Conservation (phyloP, 2,113 vertebrate genomes). For the Nerophis lumbriciformis region DNA sequence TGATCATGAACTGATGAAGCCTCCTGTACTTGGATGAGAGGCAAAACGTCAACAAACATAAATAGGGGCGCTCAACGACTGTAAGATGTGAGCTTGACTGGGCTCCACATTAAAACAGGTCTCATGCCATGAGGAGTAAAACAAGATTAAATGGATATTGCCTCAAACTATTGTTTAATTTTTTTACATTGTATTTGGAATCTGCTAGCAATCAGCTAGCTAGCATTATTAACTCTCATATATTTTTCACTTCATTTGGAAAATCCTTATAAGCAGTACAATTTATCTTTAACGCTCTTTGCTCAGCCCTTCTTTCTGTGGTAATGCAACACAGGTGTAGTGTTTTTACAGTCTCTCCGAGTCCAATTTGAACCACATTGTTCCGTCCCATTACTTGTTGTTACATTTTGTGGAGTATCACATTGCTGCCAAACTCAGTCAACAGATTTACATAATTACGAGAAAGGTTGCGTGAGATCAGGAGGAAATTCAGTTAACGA, state of each 20-base stretch:
- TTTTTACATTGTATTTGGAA: too few species aligned
- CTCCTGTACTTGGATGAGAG: too few species aligned
- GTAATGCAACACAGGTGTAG: slow-evolving; percentile 72
- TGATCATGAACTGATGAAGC: too few species aligned
- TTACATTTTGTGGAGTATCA: slow-evolving; percentile 63
- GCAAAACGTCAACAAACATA: too few species aligned
- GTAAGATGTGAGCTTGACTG: too few species aligned
- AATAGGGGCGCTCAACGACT: too few species aligned
- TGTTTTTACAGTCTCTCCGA: slow-evolving; percentile 18
- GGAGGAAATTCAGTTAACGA: slow-evolving; percentile 70
- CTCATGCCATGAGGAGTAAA: too few species aligned
- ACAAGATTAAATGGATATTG: too few species aligned
- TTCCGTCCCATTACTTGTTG: slow-evolving; percentile 53
- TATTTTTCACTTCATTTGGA: slow-evolving; percentile 46
- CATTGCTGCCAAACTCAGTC: slow-evolving; percentile 63
- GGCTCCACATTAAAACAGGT: too few species aligned
- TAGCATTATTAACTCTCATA: too few species aligned
- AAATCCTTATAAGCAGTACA: slow-evolving; percentile 26
- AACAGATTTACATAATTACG: slow-evolving; percentile 75
- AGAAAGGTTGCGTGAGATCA: slow-evolving; percentile 56
- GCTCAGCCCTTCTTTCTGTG: slow-evolving; percentile 19
- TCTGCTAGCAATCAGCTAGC: too few species aligned
- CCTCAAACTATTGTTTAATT: too few species aligned
- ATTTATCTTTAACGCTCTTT: slow-evolving; percentile 12
- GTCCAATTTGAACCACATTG: slow-evolving; percentile 64